Evolutionary conservation across 2,888 invertebrate genomes (phyloP), one percentile per base, ranked within the genome.

Genomic region (Drosophila dives): DNA sequence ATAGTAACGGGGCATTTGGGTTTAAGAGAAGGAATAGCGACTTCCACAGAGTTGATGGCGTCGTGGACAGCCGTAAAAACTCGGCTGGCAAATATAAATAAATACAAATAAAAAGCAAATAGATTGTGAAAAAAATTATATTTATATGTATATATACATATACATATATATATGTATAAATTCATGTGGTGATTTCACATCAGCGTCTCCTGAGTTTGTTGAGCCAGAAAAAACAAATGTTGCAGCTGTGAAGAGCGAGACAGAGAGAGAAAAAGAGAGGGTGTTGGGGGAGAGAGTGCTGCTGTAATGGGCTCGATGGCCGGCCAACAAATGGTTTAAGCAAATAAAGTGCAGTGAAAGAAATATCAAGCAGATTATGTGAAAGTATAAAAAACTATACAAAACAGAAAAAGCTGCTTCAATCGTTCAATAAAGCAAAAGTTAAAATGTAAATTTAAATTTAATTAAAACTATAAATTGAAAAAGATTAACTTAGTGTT

Each of bases 71-170:
- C 83, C 86, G 86, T 86, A 86, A 86, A 81, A 76, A 80, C 64
- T 70, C 79, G 72, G 75, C 83, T 76, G 65, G 65, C 72, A 75
- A 78, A 81, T 79, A 88, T 80, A 81, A 83, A 83, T 86, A 85
- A 81, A 86, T 86, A 77, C 72, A 72, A 71, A 72, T 77, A 81
- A 89, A 78, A 78, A 66, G 58, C 82, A 75, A 83, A 87, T 84
- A 81, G 85, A 88, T 83, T 68, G 84, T 67, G 69, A 70, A 82
- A 80, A 80, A 83, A n/a, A 40, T 45, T 20, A 45, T 45, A 12
- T 20, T 12, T 45, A 54, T 36, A 38, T 12, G 8, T 51, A 8
- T 3, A 45, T 45, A 29, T 15, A 29, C 33, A 45, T 12, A 2
- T 23, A 7, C 3, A n/a, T 32, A 15, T 54, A 4, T 34, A 10